These are phyloP conservation scores for Drepanosiphum platanoidis DNA, from an alignment of 2,888 invertebrate species.

Conservation along the genomic window DNA sequence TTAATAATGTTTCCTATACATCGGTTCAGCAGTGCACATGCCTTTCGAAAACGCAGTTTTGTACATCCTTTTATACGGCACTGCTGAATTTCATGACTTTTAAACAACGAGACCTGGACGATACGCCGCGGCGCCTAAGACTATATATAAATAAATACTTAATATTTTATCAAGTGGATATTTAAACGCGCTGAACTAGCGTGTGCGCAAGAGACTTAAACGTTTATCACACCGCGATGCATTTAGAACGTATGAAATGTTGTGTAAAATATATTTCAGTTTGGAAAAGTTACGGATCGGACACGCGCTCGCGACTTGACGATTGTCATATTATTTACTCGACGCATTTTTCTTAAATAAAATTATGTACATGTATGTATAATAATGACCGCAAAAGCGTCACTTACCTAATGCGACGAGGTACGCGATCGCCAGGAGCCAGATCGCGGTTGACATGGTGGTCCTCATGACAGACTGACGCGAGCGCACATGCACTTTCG, in stretches of 20 bases:
- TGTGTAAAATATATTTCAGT: too few species aligned
- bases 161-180: too few species aligned
- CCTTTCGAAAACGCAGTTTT: slow-evolving; percentile 49
- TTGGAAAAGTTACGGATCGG: too few species aligned
- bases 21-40: slow-evolving; percentile 58
- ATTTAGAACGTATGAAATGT: too few species aligned
- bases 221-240: too few species aligned
- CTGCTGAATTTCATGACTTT: slow-evolving; percentile 39
- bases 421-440: slow-evolving; percentile 47
- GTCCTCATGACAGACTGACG: slow-evolving; percentile 49
- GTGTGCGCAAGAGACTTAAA: neutral
- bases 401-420: slow-evolving; percentile 51
- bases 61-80: slow-evolving; percentile 57
- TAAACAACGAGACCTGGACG: too few species aligned
- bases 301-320: too few species aligned
- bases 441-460: slow-evolving; percentile 26
- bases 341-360: too few species aligned
- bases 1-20: neutral
- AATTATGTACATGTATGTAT: neutral
- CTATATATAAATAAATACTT: too few species aligned
- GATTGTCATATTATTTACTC: too few species aligned
- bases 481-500: slow-evolving; percentile 31
- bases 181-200: neutral
- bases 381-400: neutral
- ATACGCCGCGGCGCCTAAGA: too few species aligned